Evolutionary conservation across 1,140 invertebrate species (phyloP).

Genomic region (Drosophila sturtevanti): DNA sequence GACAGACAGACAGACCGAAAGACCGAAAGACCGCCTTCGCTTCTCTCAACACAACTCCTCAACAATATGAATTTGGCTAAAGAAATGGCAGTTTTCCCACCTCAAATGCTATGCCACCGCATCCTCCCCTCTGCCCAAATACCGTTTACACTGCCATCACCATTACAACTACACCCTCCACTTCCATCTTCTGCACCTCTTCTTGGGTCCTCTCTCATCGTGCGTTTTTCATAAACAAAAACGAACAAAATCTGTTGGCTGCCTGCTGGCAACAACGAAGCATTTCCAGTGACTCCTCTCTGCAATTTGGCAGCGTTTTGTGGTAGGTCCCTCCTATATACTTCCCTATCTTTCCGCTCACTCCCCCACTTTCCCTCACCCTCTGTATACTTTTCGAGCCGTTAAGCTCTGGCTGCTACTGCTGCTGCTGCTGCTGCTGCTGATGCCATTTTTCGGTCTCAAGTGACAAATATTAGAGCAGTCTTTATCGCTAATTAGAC

Average conservation of each 20-base stretch:
- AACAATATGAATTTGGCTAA: conserved; percentile 39
- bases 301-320: conserved; percentile 77
- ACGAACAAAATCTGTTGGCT: conserved; percentile 70
- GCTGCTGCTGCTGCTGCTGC: conserved; percentile 35
- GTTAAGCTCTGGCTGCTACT: conserved; percentile 5
- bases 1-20: no score
- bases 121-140: no score
- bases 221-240: conserved; percentile 78
- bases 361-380: background rate
- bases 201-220: conserved; percentile 6
- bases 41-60: background rate
- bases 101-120: background rate
- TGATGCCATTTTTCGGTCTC: conserved; percentile 71
- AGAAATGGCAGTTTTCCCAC: conserved; percentile 28
- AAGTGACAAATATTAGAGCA: conserved; percentile 80
- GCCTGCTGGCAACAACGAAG: conserved; percentile 50
- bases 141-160: background rate
- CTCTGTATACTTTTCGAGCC: background rate
- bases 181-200: background rate
- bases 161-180: background rate
- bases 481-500: conserved; percentile 80
- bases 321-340: conserved; percentile 2
- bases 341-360: background rate
- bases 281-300: conserved; percentile 50
- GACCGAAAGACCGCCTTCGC: background rate